These are phyloP conservation scores for Phocides pigmalion DNA, from an alignment of 1,140 invertebrate genomes.

Conservation along the genomic window DNA sequence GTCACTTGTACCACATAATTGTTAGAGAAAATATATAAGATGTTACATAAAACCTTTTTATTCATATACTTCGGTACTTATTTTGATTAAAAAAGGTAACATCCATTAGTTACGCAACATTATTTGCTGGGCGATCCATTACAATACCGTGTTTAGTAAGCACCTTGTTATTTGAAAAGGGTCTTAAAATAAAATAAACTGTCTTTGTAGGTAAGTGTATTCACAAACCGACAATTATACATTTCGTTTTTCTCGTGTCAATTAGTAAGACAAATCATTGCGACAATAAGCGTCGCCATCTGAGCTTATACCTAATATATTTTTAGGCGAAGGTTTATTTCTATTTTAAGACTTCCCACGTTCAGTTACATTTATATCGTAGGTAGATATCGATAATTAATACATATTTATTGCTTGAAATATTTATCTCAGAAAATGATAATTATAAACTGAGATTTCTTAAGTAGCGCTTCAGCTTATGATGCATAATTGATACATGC, in stretches of 20 bases:
- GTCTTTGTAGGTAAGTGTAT: not conserved
- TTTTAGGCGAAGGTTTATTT: no score
- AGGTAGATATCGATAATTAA: no score
- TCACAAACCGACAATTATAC: not conserved
- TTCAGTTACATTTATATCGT: no score
- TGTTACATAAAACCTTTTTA: constrained; percentile 4
- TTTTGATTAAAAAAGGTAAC: constrained; percentile 13
- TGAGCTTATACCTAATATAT: no score
- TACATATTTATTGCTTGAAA: no score
- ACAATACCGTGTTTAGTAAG: constrained; percentile 6
- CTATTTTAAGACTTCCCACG: no score
- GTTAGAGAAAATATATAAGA: not conserved
- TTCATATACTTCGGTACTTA: not conserved
- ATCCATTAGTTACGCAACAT: constrained; percentile 3
- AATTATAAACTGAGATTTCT: no score
- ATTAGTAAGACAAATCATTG: not conserved
- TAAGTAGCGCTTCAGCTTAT: no score
- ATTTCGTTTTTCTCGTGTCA: not conserved
- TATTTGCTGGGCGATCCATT: constrained; percentile 9
- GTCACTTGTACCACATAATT: not conserved
- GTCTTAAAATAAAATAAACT: not conserved
- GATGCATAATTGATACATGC: no score
- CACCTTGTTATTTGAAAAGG: constrained; percentile 3
- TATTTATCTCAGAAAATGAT: no score
- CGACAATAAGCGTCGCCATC: no score